Evolutionary conservation across 1,140 invertebrate genomes (phyloP).

Genomic region (Callitettix versicolor): DNA sequence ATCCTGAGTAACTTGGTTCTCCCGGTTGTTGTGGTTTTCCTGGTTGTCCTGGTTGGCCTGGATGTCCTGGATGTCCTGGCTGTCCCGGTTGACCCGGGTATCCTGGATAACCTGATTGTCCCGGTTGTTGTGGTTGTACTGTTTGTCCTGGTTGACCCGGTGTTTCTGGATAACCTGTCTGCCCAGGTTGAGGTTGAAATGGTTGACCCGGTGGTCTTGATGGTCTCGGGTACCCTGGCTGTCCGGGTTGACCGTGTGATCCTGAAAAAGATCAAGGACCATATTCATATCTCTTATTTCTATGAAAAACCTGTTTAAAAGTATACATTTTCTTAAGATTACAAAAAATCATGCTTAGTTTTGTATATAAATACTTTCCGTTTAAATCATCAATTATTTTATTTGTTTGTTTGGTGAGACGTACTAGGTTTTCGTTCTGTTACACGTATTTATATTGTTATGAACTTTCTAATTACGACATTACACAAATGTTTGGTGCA

Average conservation of each 20-base stretch:
- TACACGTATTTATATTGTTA: constrained; percentile 24
- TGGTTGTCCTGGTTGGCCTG: constrained; percentile 26
- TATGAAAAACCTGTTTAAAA: constrained; percentile 21
- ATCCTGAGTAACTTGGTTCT: constrained; percentile 21
- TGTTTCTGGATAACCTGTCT: constrained; percentile 20
- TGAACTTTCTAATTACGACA: too few species aligned
- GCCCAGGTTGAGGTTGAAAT: constrained; percentile 20
- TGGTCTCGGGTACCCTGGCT: too few species aligned
- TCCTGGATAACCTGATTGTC: constrained; percentile 21
- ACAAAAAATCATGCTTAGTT: too few species aligned
- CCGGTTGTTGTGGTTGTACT: constrained; percentile 19
- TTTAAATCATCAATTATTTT: not conserved
- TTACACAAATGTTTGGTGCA: too few species aligned
- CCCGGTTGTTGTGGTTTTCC: constrained; percentile 27
- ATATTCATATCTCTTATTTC: constrained; percentile 16
- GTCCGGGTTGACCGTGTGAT: not conserved
- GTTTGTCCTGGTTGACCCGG: constrained; percentile 23
- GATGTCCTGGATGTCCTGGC: constrained; percentile 24
- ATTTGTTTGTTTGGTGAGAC: constrained; percentile 19
- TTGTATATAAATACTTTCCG: too few species aligned
- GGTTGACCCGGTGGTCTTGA: constrained; percentile 22
- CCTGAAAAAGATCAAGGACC: too few species aligned
- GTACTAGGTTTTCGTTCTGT: constrained; percentile 11
- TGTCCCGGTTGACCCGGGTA: constrained; percentile 23
- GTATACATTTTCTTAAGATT: too few species aligned